A percentile compares a stretch with the other conserved stretches of the same genome.
Evolutionary conservation across 2,888 invertebrate species (phyloP).

Genomic region (Eudemis profundana): DNA sequence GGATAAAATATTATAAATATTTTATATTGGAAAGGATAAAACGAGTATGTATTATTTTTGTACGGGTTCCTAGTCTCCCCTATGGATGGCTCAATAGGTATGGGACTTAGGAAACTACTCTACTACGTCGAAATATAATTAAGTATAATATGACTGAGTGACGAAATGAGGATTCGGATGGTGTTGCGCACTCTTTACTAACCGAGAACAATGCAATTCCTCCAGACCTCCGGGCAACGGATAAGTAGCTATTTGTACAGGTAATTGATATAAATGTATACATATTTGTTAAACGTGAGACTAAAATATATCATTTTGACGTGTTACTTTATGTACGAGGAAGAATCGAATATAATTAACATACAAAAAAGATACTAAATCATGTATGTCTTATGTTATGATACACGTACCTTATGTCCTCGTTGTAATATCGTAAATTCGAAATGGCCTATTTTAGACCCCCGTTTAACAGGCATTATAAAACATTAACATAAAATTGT

Average conservation of each 20-base stretch:
- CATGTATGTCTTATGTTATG: no score
- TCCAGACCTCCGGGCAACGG: neutral
- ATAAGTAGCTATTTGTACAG: slow-evolving; percentile 18
- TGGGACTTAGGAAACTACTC: slow-evolving; percentile 2
- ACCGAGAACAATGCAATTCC: neutral
- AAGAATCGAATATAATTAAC: neutral
- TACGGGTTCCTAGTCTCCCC: slow-evolving; percentile 56
- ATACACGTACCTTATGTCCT: no score
- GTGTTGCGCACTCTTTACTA: neutral
- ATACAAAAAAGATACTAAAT: neutral
- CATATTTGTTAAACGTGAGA: neutral
- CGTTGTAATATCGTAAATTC: no score
- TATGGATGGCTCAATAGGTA: slow-evolving; percentile 1
- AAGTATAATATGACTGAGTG: neutral
- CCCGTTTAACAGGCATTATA: neutral
- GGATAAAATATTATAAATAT: slow-evolving; percentile 47
- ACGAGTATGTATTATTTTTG: slow-evolving; percentile 63
- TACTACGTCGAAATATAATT: neutral
- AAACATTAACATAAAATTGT: slow-evolving; percentile 17
- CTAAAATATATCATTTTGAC: neutral
- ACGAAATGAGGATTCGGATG: neutral
- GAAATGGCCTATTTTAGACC: neutral
- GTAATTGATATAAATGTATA: slow-evolving; percentile 8
- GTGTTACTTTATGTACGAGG: neutral
- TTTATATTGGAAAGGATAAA: slow-evolving; percentile 46